These are phyloP conservation scores for Salpingus planirostris DNA, from an alignment of 2,888 invertebrate species.

Conservation along the genomic window DNA sequence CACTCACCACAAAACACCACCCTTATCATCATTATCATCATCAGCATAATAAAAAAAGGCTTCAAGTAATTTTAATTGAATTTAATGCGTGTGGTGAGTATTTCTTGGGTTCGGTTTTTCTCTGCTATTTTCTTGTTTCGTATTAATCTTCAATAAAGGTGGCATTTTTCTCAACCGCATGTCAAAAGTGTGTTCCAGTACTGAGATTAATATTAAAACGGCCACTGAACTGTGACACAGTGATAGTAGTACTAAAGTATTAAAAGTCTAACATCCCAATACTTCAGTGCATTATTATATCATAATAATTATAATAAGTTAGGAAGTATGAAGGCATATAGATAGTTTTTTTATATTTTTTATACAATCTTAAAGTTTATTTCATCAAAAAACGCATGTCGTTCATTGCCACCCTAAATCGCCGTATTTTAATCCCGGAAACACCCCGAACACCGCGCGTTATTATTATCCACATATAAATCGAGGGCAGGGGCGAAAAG, in stretches of 20 bases:
- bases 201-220: slow-evolving; percentile 41
- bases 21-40: no score
- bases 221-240: slow-evolving; percentile 36
- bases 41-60: no score
- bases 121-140: no score
- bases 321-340: slow-evolving; percentile 46
- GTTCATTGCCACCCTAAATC: slow-evolving; percentile 1
- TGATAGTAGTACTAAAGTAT: slow-evolving; percentile 44
- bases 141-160: no score
- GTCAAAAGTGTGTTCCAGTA: no score
- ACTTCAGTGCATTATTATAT: slow-evolving; percentile 44
- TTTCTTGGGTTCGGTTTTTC: no score
- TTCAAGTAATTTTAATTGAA: slow-evolving; percentile 6
- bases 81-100: no score
- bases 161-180: slow-evolving; percentile 12
- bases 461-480: no score
- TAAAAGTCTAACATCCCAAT: slow-evolving; percentile 45
- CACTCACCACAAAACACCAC: slow-evolving; percentile 19
- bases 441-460: no score
- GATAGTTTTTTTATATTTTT: slow-evolving; percentile 40
- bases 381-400: slow-evolving; percentile 28
- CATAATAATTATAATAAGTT: slow-evolving; percentile 39
- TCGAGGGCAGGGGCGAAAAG: no score
- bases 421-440: no score
- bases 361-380: slow-evolving; percentile 36